Percentiles rank a stretch among this genome's conserved stretches.
phyloP scores from a whole-genome alignment of 2,888 invertebrate genomes.

The Amitus sp. region DNA sequence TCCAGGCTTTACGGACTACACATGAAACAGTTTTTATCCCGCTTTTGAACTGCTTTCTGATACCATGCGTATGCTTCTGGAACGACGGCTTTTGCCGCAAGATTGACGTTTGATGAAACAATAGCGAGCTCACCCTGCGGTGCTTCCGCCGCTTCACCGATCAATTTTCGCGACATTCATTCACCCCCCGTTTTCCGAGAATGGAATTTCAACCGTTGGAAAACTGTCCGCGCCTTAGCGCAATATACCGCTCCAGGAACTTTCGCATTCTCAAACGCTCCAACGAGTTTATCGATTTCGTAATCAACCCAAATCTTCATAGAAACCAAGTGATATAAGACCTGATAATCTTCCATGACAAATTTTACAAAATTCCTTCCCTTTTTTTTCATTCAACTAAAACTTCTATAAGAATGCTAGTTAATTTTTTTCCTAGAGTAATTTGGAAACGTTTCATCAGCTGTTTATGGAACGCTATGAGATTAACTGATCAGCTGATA shows the following conservation, averaged over 20 bases:
- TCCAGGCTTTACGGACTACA: no score
- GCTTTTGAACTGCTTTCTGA: background rate
- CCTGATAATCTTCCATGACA: no score
- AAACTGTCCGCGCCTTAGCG: constrained; percentile 22
- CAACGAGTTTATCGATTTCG: background rate
- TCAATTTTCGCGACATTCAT: constrained; percentile 39
- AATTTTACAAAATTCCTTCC: no score
- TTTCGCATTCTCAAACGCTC: background rate
- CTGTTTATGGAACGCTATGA: no score
- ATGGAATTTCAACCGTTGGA: constrained; percentile 32
- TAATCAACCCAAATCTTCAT: background rate
- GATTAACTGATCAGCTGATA: no score
- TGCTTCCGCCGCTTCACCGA: constrained; percentile 30
- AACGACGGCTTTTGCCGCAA: constrained; percentile 30
- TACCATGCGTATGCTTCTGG: constrained; percentile 20
- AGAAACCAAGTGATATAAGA: no score
- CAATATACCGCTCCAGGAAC: no score
- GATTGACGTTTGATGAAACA: constrained; percentile 38
- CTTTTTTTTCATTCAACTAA: no score
- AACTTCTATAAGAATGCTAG: no score
- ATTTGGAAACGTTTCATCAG: no score
- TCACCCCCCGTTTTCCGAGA: constrained; percentile 29
- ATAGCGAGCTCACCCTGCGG: constrained; percentile 30
- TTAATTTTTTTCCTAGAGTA: no score
- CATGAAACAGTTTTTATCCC: no score